Evolutionary conservation across 2,888 invertebrate species (phyloP), one percentile per base, ranked within the genome.

Genomic region (Torymus aiolomorphi): DNA sequence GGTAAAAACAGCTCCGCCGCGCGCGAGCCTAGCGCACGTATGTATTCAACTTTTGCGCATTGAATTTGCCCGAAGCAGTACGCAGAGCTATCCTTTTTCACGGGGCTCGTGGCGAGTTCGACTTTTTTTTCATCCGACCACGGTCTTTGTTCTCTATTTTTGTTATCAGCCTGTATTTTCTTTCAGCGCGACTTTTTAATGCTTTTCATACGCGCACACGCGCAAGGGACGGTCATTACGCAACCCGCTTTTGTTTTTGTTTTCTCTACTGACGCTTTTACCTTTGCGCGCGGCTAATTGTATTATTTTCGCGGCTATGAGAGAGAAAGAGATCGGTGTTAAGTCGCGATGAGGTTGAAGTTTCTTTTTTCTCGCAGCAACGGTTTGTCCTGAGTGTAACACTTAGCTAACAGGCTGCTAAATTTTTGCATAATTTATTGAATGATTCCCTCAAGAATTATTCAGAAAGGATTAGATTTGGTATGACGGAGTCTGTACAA

Each of bases 241-340:
- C 51, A 59, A 75, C 24, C 49, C 12, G 1, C 2, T 3, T 54
- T 18, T 24, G 4, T 5, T 62, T 67, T 51, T 67, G 14, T 65
- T 65, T 65, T n/a, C 42, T 54, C 18, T 14, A 1, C 31, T 2
- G 31, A 31, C 31, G 12, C 52, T 52, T n/a, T 18, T 24, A 31
- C 42, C 69, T 61, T 62, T 76, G 54, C 61, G 18, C 66, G 20
- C 31, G 1, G 20, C n/a, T 70, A 70, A 70, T 62, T 56, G 70
- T 12, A 70, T 76, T 63, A 63, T 62, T 76, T 76, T 76, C n/a
- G 20, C 49, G 54, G 14, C 42, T 56, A 20, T 11, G n/a, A 70
- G 42, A n/a, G n/a, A n/a, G n/a, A n/a, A n/a, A 67, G 12, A 70
- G 42, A 67, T 76, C 67, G 18, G 67, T 69, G 61, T 16, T 20